Base-by-base conservation (phyloP, 2,888 invertebrate genomes). In the Melanotus villosus region DNA sequence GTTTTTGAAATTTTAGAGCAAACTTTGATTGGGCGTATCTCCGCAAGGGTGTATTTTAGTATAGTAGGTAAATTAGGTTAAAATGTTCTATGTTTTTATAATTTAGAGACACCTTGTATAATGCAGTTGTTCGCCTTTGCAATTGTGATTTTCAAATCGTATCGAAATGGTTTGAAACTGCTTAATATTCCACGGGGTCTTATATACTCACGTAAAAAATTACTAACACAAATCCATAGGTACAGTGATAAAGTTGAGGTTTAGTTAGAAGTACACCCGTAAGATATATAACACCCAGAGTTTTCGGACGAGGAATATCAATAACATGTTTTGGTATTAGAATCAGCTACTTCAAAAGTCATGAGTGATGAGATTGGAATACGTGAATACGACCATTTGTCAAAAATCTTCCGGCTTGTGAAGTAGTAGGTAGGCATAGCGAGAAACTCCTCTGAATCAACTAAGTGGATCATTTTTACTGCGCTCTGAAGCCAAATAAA, bases 391-490 rank as follows among this genome's bases (percentile, higher is more conserved):
- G 59, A 56, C 65, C 70, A 72, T 73, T 73, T 73, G 71, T 72
- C 70, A 73, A 68, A 65, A 65, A 50, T 65, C 70, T 59, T 68
- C 68, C 58, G 43, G 60, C 58, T 52, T 69, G 67, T 71, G 67
- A 67, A 63, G 65, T 62, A 56, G 63, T 45, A 68, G 71, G 63
- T 69, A 72, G 72, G 70, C 59, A 71, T 60, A 62, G 70, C 52
- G 69, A 63, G 66, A 64, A 72, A 63, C 70, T 67, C 68, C 70
- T 26, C 26, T 72, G 72, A 76, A 79, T 77, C 78, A 76, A 73
- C 76, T 80, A 79, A 80, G 79, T 79, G 80, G 79, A 79, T 79
- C 80, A 79, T 80, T 80, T 80, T 80, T 80, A 80, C 74, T 75
- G 71, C 69, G 59, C 57, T 67, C 64, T 68, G 65, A 63, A 67